These are phyloP conservation scores for Saturnia japonica DNA, from an alignment of 2,888 invertebrate genomes.

Conservation along the genomic window DNA sequence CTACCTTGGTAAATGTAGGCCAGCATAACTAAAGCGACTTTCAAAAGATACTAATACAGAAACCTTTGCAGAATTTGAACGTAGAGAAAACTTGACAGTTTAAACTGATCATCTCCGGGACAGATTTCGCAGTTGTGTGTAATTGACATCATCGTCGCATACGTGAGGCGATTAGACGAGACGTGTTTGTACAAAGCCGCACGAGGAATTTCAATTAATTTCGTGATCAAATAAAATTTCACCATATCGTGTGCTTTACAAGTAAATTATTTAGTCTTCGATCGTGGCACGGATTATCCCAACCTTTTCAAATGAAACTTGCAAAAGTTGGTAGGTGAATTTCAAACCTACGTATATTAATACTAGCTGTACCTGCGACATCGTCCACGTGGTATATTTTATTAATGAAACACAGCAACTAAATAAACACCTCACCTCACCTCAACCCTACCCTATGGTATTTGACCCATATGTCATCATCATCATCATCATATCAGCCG, in stretches of 20 bases:
- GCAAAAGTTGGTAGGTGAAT: too few relatives aligned
- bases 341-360: too few relatives aligned
- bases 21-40: not conserved
- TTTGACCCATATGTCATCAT: too few relatives aligned
- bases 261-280: not conserved
- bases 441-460: too few relatives aligned
- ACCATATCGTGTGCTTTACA: slow-evolving; percentile 6
- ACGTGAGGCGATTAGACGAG: slow-evolving; percentile 21
- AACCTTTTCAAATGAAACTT: not conserved
- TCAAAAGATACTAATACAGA: not conserved
- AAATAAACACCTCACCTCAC: too few relatives aligned
- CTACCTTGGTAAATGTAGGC: not conserved
- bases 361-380: too few relatives aligned
- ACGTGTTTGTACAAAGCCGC: slow-evolving; percentile 4
- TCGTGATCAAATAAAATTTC: slow-evolving; percentile 22
- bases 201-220: slow-evolving; percentile 20
- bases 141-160: not conserved
- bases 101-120: not conserved
- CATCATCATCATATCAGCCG: too few relatives aligned
- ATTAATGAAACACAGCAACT: too few relatives aligned
- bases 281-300: not conserved
- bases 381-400: too few relatives aligned
- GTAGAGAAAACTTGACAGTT: not conserved
- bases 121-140: not conserved
- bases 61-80: not conserved